Conservation (phyloP, 2,113 vertebrate genomes). For the Cricetomys ansorgei region DNA sequence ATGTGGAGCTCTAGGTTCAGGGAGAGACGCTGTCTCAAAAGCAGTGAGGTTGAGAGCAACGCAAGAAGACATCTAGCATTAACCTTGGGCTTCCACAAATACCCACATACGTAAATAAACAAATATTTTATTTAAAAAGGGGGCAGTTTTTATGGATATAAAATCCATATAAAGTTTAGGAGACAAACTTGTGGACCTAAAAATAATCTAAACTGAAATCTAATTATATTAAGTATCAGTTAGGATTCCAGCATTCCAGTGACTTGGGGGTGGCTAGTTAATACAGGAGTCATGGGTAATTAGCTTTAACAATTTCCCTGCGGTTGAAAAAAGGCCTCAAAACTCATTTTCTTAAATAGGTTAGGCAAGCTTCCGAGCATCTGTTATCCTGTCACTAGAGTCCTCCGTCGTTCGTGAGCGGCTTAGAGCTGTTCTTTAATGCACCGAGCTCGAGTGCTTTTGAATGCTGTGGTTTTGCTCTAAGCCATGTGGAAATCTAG, state of each 20-base stretch:
- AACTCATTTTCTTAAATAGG: conserved; percentile 18
- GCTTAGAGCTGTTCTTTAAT: not conserved
- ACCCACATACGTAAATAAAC: not conserved
- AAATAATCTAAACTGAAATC: not conserved
- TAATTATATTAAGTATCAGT: conserved; percentile 4
- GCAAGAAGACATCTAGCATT: not conserved
- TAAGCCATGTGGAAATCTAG: not conserved
- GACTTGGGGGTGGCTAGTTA: not conserved
- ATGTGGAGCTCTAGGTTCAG: not conserved
- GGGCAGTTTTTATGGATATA: not conserved
- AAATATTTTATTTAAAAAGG: not conserved
- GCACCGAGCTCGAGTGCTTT: not conserved
- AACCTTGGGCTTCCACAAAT: not conserved
- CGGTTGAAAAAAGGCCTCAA: conserved; percentile 11
- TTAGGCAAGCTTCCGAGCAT: not conserved
- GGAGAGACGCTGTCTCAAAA: not conserved
- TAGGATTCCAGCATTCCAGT: not conserved
- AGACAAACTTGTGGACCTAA: conserved; percentile 33
- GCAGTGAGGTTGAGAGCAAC: not conserved
- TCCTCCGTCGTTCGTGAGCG: not conserved
- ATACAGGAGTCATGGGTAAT: conserved; percentile 20
- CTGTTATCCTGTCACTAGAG: not conserved
- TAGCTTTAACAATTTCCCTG: not conserved
- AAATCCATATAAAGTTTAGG: conserved; percentile 21
- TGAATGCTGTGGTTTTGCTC: not conserved